These are phyloP conservation scores for Drosophila seclusa DNA, from an alignment of 2,888 invertebrate species.

Conservation along the genomic window DNA sequence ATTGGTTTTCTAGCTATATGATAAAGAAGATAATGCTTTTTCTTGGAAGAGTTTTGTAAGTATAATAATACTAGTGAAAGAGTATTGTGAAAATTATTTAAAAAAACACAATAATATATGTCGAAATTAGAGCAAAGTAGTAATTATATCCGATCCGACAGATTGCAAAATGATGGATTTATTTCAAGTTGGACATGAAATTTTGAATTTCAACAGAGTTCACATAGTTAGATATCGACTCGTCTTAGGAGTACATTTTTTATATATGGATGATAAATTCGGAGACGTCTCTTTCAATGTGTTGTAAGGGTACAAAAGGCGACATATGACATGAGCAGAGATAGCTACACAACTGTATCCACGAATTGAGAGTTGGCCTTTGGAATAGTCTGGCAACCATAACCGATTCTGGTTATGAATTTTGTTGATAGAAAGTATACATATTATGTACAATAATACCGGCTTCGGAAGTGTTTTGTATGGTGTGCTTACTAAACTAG, in stretches of 20 bases:
- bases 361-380: slow-evolving; percentile 6
- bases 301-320: background rate
- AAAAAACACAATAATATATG: too few relatives aligned
- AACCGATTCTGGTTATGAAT: slow-evolving; percentile 36
- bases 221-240: background rate
- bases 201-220: background rate
- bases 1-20: background rate
- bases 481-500: slow-evolving; percentile 56
- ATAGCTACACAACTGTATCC: background rate
- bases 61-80: background rate
- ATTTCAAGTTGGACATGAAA: background rate
- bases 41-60: accelerated
- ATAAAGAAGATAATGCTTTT: accelerated
- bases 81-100: background rate
- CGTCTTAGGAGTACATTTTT: background rate
- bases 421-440: slow-evolving; percentile 43
- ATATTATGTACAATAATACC: slow-evolving; percentile 59
- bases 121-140: too few relatives aligned
- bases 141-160: too few relatives aligned
- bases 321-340: background rate
- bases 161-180: too few relatives aligned
- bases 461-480: slow-evolving; percentile 48
- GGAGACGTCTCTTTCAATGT: background rate
- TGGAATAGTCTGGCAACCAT: slow-evolving; percentile 31
- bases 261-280: background rate